phyloP scores from a whole-genome alignment of 1,140 invertebrate species.

The Andrena cerasifolii region DNA sequence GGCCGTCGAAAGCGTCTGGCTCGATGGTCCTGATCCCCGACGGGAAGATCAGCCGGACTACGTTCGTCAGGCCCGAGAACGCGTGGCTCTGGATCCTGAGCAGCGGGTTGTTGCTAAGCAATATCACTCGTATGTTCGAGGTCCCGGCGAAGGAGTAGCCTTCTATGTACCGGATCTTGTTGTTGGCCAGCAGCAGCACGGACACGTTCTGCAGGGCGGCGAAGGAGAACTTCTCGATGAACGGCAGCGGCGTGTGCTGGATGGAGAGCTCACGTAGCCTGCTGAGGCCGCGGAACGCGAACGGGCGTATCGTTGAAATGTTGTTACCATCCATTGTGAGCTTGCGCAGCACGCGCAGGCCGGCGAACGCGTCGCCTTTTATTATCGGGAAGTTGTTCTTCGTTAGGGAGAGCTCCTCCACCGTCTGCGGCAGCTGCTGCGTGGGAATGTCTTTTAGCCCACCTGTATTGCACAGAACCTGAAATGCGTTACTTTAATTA shows the following conservation, averaged over 20 bases:
- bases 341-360: constrained; percentile 87
- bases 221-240: constrained; percentile 90
- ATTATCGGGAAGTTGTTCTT: constrained; percentile 91
- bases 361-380: constrained; percentile 90
- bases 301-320: constrained; percentile 89
- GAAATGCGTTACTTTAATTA: constrained; percentile 56
- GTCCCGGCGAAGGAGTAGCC: constrained; percentile 92
- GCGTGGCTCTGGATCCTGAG: constrained; percentile 88
- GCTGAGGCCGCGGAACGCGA: constrained; percentile 91
- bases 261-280: constrained; percentile 90
- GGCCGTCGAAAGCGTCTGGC: constrained; percentile 90
- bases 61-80: constrained; percentile 90
- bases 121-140: constrained; percentile 89
- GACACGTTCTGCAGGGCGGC: constrained; percentile 91
- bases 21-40: constrained; percentile 89
- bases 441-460: constrained; percentile 89
- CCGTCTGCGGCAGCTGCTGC: constrained; percentile 86
- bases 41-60: constrained; percentile 89
- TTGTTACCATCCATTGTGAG: constrained; percentile 91
- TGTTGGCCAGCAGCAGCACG: constrained; percentile 88
- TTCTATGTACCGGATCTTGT: constrained; percentile 90
- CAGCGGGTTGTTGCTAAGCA: constrained; percentile 90
- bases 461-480: constrained; percentile 94
- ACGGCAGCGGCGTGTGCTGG: constrained; percentile 89
- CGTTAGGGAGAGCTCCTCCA: constrained; percentile 91